phyloP scores from a whole-genome alignment of 2,113 vertebrate species.

The Psophia crepitans region DNA sequence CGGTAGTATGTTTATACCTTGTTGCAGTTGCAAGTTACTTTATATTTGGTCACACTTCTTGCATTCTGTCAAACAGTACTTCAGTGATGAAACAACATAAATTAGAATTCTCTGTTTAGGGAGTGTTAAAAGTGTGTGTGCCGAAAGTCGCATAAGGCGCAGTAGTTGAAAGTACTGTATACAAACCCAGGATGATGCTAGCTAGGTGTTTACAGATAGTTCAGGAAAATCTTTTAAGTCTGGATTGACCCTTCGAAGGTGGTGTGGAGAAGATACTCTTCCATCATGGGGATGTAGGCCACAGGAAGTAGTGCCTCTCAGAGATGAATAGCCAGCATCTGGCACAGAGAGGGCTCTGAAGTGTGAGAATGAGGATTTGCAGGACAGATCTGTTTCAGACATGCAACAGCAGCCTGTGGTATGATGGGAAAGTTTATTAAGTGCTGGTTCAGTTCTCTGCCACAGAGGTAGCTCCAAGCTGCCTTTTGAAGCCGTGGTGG shows the following conservation, averaged over 20 bases:
- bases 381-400: background rate
- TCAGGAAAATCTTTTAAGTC: background rate
- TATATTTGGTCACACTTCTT: background rate
- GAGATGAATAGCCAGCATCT: background rate
- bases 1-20: background rate
- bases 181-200: background rate
- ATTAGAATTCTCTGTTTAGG: background rate
- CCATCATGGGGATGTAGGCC: background rate
- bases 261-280: background rate
- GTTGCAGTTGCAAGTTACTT: background rate
- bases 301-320: fast-evolving
- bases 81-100: background rate
- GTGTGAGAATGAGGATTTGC: background rate
- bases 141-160: background rate
- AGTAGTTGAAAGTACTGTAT: background rate
- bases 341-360: background rate
- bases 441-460: background rate
- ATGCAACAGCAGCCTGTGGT: fast-evolving
- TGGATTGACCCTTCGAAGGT: background rate
- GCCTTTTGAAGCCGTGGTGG: background rate
- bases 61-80: background rate
- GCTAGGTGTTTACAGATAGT: background rate
- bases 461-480: background rate
- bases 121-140: background rate
- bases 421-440: background rate